Conservation (phyloP, 2,113 vertebrate genomes). For the Physeter macrocephalus region DNA sequence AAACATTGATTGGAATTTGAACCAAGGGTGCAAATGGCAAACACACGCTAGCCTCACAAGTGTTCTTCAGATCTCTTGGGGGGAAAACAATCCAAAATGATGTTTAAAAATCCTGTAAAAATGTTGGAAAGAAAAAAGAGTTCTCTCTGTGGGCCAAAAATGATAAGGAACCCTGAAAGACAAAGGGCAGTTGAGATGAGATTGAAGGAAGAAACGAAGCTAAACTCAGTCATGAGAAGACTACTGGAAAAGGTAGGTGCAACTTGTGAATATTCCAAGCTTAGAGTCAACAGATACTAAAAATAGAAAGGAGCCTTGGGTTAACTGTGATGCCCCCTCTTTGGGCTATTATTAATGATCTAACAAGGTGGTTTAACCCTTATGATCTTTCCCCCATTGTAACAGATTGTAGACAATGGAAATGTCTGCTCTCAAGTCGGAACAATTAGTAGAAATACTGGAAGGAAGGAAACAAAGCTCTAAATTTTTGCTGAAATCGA, state of each 20-base stretch:
- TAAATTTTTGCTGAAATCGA: background rate
- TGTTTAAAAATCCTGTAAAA: background rate
- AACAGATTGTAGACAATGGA: background rate
- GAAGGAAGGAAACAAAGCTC: background rate
- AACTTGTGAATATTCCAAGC: background rate
- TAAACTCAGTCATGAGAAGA: background rate
- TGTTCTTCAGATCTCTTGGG: background rate
- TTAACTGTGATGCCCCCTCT: background rate
- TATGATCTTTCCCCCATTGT: background rate
- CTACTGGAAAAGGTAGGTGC: background rate
- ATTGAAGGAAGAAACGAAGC: background rate
- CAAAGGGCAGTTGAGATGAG: background rate
- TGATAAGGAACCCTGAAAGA: background rate
- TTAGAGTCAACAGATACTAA: background rate
- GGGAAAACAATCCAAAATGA: background rate
- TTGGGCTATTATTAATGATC: background rate
- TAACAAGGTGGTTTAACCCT: background rate
- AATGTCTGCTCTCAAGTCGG: background rate
- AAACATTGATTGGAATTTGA: constrained; percentile 1
- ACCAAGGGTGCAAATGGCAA: background rate
- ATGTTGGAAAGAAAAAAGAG: background rate
- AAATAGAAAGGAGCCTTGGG: background rate
- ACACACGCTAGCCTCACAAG: background rate
- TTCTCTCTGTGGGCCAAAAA: background rate
- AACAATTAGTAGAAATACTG: background rate